Evolutionary conservation across 2,888 invertebrate genomes (phyloP).

Genomic region (Tiliacea citrago): DNA sequence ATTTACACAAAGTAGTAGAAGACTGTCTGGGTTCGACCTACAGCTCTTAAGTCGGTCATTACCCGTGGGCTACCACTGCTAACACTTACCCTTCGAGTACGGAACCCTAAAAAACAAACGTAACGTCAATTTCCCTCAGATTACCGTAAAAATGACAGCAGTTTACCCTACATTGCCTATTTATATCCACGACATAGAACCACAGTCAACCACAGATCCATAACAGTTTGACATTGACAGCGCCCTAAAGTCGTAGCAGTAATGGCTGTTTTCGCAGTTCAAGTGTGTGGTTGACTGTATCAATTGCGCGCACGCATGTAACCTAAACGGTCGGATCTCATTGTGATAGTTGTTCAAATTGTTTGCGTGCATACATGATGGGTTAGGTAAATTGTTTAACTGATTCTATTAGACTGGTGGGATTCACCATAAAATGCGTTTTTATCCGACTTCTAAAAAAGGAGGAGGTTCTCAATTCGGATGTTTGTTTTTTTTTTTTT

Average conservation of each 20-base stretch:
- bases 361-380: slow-evolving; percentile 26
- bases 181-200: slow-evolving; percentile 27
- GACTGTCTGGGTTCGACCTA: too few relatives aligned
- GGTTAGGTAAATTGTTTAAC: slow-evolving; percentile 28
- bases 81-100: too few relatives aligned
- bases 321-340: slow-evolving; percentile 47
- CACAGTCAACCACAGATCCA: background rate
- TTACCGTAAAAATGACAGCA: slow-evolving; percentile 25
- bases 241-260: background rate
- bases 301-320: slow-evolving; percentile 50
- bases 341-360: slow-evolving; percentile 44
- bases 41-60: too few relatives aligned
- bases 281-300: slow-evolving; percentile 1
- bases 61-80: too few relatives aligned
- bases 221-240: background rate
- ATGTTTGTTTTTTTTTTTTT: too few relatives aligned
- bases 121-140: slow-evolving; percentile 9
- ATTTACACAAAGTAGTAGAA: too few relatives aligned
- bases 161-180: slow-evolving; percentile 23
- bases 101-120: background rate
- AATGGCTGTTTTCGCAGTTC: background rate
- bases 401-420: slow-evolving; percentile 9
- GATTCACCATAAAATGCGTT: too few relatives aligned
- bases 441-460: too few relatives aligned
- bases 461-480: too few relatives aligned